These are phyloP conservation scores for Aphaenogaster floridana DNA, from an alignment of 1,140 invertebrate genomes.

Conservation along the genomic window DNA sequence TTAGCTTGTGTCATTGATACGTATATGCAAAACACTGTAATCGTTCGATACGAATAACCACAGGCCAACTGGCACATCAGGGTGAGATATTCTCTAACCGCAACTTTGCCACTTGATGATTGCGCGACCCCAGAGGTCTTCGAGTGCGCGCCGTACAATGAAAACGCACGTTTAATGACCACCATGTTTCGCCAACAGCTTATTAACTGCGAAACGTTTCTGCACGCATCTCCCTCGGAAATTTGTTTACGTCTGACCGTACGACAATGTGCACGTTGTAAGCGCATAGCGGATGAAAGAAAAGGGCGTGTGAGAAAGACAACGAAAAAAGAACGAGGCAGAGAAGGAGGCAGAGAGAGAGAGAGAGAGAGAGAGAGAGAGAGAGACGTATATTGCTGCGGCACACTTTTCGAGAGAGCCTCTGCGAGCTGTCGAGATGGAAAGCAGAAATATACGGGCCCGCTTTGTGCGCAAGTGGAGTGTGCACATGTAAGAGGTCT, in stretches of 20 bases:
- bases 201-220: conserved; percentile 79
- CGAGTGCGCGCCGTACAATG: conserved; percentile 62
- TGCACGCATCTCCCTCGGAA: conserved; percentile 67
- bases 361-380: conserved; percentile 38
- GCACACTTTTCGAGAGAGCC: conserved; percentile 73
- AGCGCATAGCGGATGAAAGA: conserved; percentile 36
- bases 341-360: neutral
- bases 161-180: conserved; percentile 80
- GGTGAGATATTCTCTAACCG: conserved; percentile 71
- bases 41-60: conserved; percentile 45
- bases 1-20: neutral
- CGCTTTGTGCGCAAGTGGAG: conserved; percentile 80
- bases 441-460: conserved; percentile 83
- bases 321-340: neutral
- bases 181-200: conserved; percentile 81
- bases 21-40: neutral
- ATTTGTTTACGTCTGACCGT: conserved; percentile 68
- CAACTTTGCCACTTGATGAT: conserved; percentile 69
- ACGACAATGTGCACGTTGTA: conserved; percentile 67
- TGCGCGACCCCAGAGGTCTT: conserved; percentile 49
- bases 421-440: conserved; percentile 77
- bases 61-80: conserved; percentile 50
- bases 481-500: conserved; percentile 81
- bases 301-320: conserved; percentile 35
- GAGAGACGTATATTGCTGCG: conserved; percentile 39